Conservation (phyloP, 2,113 vertebrate species). For the Carettochelys insculpta region DNA sequence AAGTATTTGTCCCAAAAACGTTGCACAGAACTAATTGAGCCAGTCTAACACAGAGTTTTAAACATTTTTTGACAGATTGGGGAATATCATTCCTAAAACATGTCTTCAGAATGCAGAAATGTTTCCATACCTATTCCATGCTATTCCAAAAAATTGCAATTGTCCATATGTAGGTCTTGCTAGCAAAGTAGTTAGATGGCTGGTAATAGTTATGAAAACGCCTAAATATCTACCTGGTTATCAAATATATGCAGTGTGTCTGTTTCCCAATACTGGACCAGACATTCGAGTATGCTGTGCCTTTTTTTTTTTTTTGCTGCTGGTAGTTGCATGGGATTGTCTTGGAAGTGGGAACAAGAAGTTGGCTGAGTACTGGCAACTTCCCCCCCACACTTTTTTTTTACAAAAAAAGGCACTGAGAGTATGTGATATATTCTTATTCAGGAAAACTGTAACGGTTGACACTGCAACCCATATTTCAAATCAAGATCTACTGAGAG, state of each 20-base stretch:
- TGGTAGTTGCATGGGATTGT: too few relatives aligned
- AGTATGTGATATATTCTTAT: not conserved
- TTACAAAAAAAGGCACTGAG: too few relatives aligned
- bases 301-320: too few relatives aligned
- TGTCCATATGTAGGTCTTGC: not conserved
- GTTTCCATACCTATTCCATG: not conserved
- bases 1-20: not conserved
- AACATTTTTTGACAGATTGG: not conserved
- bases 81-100: not conserved
- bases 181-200: not conserved
- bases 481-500: not conserved
- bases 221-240: not conserved
- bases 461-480: not conserved
- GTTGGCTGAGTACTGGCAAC: too few relatives aligned
- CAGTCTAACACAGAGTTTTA: not conserved
- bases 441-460: not conserved
- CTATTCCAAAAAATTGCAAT: not conserved
- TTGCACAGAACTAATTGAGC: not conserved
- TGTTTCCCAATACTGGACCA: not conserved
- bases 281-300: too few relatives aligned
- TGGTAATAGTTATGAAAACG: not conserved
- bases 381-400: too few relatives aligned
- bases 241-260: not conserved
- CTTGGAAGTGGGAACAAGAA: too few relatives aligned
- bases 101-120: not conserved